Evolutionary conservation across 2,888 invertebrate genomes (phyloP).

Genomic region (Amaurobius ferox): DNA sequence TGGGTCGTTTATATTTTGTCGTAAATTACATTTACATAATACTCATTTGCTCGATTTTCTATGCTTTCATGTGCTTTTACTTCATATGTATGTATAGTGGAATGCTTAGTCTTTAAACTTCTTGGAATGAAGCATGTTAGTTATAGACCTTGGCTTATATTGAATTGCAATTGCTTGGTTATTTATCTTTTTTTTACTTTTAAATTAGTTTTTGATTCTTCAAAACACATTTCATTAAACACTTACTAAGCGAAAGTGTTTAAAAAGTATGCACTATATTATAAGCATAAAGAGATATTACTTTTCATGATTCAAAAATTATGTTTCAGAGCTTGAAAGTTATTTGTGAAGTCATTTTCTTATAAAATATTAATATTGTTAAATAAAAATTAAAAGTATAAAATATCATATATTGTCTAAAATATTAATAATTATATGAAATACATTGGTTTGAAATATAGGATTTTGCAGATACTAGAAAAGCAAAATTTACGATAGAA

Average conservation of each 20-base stretch:
- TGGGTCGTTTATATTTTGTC: no score
- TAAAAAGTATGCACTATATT: background rate
- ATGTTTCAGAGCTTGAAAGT: slow-evolving; percentile 1
- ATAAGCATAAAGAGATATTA: background rate
- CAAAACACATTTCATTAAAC: no score
- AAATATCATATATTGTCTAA: no score
- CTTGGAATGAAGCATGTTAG: background rate
- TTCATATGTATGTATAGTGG: background rate
- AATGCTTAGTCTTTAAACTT: background rate
- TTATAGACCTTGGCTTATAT: background rate
- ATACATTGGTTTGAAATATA: no score
- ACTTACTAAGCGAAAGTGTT: no score
- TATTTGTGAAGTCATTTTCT: background rate
- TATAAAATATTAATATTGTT: no score
- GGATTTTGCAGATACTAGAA: no score
- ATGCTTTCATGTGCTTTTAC: slow-evolving; percentile 1
- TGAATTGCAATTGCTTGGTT: background rate
- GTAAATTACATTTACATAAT: background rate
- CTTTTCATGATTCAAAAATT: background rate
- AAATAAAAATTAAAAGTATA: no score
- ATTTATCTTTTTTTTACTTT: background rate
- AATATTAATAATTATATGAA: no score
- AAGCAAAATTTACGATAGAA: no score
- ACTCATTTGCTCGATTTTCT: background rate
- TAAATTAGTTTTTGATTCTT: background rate